Conservation (phyloP, 2,888 invertebrate species). For the Hetaerina titia region DNA sequence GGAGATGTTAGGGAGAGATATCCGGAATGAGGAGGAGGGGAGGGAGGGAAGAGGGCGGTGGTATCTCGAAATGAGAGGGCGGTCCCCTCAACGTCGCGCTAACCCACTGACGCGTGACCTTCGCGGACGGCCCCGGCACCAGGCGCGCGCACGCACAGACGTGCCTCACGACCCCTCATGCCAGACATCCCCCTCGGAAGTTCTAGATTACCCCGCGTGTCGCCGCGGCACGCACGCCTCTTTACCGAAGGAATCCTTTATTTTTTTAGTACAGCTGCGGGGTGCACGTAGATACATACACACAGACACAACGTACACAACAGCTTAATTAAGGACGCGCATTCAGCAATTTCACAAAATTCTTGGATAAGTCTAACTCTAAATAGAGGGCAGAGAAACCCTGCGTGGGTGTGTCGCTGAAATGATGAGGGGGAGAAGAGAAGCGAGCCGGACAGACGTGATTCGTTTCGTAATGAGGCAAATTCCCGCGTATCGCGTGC, state of each 20-base stretch:
- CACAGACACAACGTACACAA: neutral
- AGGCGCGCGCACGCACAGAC: neutral
- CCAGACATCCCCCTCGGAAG: neutral
- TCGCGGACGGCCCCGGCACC: neutral
- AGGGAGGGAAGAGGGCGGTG: neutral
- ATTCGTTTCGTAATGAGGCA: neutral
- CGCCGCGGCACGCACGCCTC: neutral
- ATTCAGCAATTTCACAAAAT: neutral
- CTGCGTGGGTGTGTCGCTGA: neutral
- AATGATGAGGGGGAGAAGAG: neutral
- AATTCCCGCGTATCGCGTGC: neutral
- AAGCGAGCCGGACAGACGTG: neutral
- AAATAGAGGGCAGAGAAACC: neutral
- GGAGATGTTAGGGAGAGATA: neutral
- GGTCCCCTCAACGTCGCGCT: conserved; percentile 21
- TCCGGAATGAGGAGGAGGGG: neutral
- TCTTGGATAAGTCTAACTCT: neutral
- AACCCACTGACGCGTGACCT: conserved; percentile 34
- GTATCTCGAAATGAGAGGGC: conserved; percentile 31
- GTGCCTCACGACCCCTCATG: neutral
- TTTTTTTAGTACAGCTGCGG: neutral
- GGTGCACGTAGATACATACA: neutral
- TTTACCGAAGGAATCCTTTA: neutral
- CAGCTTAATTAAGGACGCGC: neutral
- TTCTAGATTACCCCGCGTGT: neutral